Conservation (phyloP, 2,113 vertebrate genomes). For the Mormyrus iriodes region DNA sequence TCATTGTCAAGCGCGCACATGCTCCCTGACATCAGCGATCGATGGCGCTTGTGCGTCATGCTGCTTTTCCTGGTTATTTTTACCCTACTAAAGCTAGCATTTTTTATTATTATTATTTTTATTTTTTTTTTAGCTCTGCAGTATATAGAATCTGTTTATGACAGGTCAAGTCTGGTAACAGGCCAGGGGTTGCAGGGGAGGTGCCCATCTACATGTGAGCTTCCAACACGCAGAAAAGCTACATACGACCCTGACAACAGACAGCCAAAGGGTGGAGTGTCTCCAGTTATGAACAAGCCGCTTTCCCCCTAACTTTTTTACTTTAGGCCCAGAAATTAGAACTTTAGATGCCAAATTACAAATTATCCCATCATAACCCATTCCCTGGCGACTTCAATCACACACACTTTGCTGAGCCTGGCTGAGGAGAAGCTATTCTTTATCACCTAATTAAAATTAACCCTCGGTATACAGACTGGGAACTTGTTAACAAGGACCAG, state of each 20-base stretch:
- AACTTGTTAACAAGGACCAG: slow-evolving; percentile 22
- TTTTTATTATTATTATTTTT: too few species aligned
- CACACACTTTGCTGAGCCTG: slow-evolving; percentile 15
- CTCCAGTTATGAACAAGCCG: not conserved
- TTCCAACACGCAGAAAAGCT: not conserved
- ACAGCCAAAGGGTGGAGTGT: not conserved
- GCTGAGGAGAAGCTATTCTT: slow-evolving; percentile 5
- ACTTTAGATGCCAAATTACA: slow-evolving; percentile 13
- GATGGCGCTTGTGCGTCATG: not conserved
- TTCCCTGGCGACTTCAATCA: slow-evolving; percentile 19
- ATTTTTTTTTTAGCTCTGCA: not conserved
- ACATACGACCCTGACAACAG: not conserved
- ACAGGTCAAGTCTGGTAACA: not conserved
- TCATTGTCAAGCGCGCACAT: not conserved
- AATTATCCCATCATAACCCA: not conserved
- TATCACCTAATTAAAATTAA: slow-evolving; percentile 26
- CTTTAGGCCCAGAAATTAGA: not conserved
- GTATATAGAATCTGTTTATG: not conserved
- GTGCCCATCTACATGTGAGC: not conserved
- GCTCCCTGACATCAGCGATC: not conserved
- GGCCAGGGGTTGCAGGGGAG: not conserved
- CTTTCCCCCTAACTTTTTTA: not conserved
- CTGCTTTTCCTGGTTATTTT: not conserved
- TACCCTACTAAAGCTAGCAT: not conserved
- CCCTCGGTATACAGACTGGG: slow-evolving; percentile 18